Evolutionary conservation across 2,888 invertebrate species (phyloP).

Genomic region (Drosophila kanekoi): DNA sequence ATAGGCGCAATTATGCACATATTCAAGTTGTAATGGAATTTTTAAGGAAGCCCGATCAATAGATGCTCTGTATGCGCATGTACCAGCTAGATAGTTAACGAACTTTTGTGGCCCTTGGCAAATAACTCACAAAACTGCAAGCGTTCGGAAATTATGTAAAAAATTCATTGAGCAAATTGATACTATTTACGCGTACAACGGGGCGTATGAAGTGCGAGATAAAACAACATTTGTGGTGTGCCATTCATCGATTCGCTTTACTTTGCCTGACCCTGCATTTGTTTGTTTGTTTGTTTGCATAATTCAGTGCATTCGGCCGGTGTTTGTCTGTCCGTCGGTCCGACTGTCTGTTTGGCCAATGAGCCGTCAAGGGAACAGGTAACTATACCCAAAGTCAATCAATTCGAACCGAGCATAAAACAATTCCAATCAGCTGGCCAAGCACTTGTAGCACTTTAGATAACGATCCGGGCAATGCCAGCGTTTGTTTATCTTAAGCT

Average conservation of each 20-base stretch:
- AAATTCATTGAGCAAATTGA: constrained; percentile 13
- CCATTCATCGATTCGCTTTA: constrained; percentile 10
- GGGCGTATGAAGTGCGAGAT: constrained; percentile 28
- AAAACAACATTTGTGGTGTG: constrained; percentile 22
- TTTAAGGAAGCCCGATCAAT: too few relatives aligned
- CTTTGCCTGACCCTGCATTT: constrained; percentile 14
- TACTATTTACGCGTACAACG: constrained; percentile 26
- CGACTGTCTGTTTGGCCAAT: constrained; percentile 28
- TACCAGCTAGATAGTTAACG: constrained; percentile 1
- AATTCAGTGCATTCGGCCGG: constrained; percentile 50
- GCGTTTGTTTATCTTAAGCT: constrained; percentile 35
- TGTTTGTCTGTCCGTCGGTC: background rate
- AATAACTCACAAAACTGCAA: background rate
- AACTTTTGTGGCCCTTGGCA: background rate
- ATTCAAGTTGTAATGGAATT: constrained; percentile 3
- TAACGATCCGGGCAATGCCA: constrained; percentile 30
- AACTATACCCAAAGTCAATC: constrained; percentile 47
- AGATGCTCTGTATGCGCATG: too few relatives aligned
- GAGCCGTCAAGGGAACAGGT: constrained; percentile 32
- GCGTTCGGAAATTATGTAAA: constrained; percentile 27
- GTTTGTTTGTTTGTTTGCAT: constrained; percentile 52
- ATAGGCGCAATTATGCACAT: constrained; percentile 21
- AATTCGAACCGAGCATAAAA: constrained; percentile 36
- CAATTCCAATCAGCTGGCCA: constrained; percentile 55
- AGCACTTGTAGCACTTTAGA: constrained; percentile 66